These are phyloP conservation scores for Melozone crissalis DNA, from an alignment of 2,113 vertebrate genomes.

Conservation along the genomic window DNA sequence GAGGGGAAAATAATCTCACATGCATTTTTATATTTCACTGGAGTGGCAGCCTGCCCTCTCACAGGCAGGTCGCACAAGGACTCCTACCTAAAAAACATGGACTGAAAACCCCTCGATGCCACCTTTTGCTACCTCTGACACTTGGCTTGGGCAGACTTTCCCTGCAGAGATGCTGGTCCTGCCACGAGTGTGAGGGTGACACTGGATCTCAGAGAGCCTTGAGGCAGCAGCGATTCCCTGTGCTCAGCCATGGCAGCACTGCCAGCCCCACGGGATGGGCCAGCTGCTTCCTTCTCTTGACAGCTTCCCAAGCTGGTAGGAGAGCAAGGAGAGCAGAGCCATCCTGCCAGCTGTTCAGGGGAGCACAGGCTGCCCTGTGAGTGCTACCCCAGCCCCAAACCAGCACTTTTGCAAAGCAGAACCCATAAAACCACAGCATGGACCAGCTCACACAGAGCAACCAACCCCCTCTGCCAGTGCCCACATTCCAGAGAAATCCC, in stretches of 20 bases:
- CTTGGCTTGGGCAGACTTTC: neutral
- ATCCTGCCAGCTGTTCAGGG: neutral
- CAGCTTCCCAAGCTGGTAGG: neutral
- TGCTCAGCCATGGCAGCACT: rapidly evolving
- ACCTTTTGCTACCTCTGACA: neutral
- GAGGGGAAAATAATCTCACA: neutral
- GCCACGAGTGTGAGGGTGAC: neutral
- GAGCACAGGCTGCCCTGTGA: neutral
- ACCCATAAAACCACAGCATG: neutral
- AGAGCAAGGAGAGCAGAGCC: neutral
- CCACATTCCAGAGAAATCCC: neutral
- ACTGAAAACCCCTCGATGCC: neutral
- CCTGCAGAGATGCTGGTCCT: neutral
- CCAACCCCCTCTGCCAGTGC: rapidly evolving
- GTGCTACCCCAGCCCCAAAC: neutral
- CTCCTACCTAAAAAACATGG: neutral
- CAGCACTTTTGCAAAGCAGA: neutral
- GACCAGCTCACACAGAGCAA: neutral
- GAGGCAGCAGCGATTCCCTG: neutral
- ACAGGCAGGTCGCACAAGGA: rapidly evolving
- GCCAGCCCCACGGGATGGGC: rapidly evolving
- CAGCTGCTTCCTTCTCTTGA: neutral
- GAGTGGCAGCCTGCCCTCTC: neutral
- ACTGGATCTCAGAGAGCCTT: neutral
- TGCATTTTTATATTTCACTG: neutral